Evolutionary conservation across 2,888 invertebrate genomes (phyloP).

Genomic region (Tetranychus truncatus): DNA sequence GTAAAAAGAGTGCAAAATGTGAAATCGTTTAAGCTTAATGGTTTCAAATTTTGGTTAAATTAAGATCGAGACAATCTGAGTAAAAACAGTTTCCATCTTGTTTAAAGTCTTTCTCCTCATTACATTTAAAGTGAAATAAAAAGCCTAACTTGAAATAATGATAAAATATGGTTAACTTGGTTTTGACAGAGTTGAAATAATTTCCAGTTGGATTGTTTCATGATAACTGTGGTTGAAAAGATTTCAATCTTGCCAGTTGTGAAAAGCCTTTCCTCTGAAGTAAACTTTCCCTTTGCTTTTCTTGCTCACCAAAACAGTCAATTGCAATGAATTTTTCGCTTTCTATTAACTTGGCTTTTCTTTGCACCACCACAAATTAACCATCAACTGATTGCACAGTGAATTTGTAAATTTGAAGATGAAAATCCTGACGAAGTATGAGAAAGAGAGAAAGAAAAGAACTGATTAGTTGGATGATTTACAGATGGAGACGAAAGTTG

Average conservation of each 20-base stretch:
- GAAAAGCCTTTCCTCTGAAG: not conserved
- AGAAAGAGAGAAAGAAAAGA: not conserved
- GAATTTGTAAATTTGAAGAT: not conserved
- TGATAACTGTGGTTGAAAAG: not conserved
- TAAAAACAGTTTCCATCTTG: no score
- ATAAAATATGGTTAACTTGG: not conserved
- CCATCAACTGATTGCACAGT: not conserved
- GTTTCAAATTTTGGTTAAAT: no score
- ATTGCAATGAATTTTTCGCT: no score
- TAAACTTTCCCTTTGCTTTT: not conserved
- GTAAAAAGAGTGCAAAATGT: no score
- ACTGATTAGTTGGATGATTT: not conserved
- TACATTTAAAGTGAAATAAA: no score
- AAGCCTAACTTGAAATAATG: no score
- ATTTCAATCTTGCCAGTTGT: not conserved
- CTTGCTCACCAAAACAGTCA: no score
- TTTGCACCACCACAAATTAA: not conserved
- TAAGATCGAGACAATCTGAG: no score
- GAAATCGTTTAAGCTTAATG: no score
- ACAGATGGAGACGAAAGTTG: not conserved
- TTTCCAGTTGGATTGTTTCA: conserved; percentile 2
- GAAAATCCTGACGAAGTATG: no score
- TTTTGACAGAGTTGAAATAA: not conserved
- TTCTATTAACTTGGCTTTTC: no score
- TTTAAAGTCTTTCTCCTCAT: no score